A percentile compares a stretch with the other conserved stretches of the same genome.
Conservation (phyloP, 64 coral and sea anemone genomes). For the Montipora capricornis region DNA sequence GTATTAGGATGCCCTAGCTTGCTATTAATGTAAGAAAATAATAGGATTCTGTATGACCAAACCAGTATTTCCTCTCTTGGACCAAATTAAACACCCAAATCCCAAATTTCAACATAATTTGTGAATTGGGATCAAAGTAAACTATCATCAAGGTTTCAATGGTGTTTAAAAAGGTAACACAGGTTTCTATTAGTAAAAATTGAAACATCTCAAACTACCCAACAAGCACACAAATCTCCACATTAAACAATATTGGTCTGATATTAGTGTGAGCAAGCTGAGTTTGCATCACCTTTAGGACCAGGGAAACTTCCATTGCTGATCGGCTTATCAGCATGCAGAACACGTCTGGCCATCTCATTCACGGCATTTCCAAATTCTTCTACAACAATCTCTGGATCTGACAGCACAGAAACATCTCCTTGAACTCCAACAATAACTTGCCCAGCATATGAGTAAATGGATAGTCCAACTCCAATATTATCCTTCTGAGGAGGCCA, state of each 20-base stretch:
- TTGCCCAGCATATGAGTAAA: constrained; percentile 80
- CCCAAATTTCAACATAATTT: too few relatives aligned
- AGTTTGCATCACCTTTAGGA: neutral
- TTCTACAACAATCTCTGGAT: constrained; percentile 73
- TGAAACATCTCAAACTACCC: too few relatives aligned
- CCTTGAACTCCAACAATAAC: constrained; percentile 81
- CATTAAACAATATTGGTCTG: neutral
- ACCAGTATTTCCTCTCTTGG: too few relatives aligned
- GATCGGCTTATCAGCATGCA: neutral
- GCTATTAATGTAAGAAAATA: too few relatives aligned
- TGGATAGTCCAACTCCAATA: constrained; percentile 82
- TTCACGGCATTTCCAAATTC: constrained; percentile 75
- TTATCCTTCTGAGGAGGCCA: constrained; percentile 89
- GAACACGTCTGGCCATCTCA: constrained; percentile 64
- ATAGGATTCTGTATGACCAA: too few relatives aligned
- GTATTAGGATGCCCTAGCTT: too few relatives aligned
- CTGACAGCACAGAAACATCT: constrained; percentile 72
- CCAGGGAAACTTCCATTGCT: neutral
- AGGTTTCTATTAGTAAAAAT: too few relatives aligned
- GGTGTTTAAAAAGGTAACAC: too few relatives aligned
- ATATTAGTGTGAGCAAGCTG: too few relatives aligned
- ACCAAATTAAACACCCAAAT: too few relatives aligned
- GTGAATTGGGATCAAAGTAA: too few relatives aligned
- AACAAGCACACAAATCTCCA: neutral
- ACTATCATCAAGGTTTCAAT: too few relatives aligned